A percentile compares a stretch with the other conserved stretches of the same genome.
These are phyloP conservation scores for Lutjanus erythropterus DNA, from an alignment of 2,113 vertebrate genomes.

Conservation along the genomic window DNA sequence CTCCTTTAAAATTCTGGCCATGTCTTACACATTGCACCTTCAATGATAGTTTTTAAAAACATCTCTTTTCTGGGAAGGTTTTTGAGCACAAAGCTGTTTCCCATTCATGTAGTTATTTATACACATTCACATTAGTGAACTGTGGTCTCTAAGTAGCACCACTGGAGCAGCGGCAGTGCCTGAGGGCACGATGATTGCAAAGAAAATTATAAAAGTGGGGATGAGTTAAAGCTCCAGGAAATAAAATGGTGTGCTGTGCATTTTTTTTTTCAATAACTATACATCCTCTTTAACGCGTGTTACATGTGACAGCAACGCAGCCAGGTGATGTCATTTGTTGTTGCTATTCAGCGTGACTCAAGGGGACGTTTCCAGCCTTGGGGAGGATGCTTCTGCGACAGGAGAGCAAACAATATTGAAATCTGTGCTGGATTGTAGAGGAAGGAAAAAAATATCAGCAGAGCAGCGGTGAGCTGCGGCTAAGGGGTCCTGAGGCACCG, in stretches of 20 bases:
- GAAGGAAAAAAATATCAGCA: constrained; percentile 16
- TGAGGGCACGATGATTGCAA: constrained; percentile 12
- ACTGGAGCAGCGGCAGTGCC: background rate
- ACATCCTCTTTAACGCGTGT: constrained; percentile 29
- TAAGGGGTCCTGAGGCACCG: constrained; percentile 52
- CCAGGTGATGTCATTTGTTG: constrained; percentile 42
- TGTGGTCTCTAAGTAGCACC: background rate
- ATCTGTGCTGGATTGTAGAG: constrained; percentile 8
- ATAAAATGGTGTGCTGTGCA: background rate
- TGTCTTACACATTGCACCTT: no score
- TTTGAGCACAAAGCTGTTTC: background rate
- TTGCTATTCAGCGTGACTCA: constrained; percentile 40
- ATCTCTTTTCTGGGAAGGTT: background rate
- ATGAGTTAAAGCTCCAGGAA: constrained; percentile 36
- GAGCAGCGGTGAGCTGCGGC: constrained; percentile 1
- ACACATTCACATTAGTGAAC: constrained; percentile 35
- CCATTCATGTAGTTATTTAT: constrained; percentile 12
- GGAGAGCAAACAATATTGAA: constrained; percentile 51
- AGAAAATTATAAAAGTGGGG: constrained; percentile 1
- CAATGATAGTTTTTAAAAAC: no score
- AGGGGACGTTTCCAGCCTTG: constrained; percentile 10
- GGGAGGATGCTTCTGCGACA: constrained; percentile 21
- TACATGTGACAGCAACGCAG: constrained; percentile 28
- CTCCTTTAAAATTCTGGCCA: no score
- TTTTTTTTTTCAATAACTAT: constrained; percentile 9